These are phyloP conservation scores for Tursiops truncatus DNA, from an alignment of 2,113 vertebrate genomes.

Conservation along the genomic window DNA sequence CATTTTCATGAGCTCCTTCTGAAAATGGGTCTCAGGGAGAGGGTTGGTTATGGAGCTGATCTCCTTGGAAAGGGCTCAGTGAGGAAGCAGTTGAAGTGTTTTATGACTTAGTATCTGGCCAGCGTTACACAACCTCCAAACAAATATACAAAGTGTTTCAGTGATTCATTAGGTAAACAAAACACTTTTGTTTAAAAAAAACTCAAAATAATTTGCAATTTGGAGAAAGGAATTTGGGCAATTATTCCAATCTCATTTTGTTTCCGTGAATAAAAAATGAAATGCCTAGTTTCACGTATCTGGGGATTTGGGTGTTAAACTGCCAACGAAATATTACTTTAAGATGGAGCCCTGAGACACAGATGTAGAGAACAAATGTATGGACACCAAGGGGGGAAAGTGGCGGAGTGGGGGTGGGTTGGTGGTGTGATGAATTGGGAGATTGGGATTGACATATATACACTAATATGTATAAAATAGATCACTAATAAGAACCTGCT, in stretches of 20 bases:
- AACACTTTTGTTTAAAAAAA: neutral
- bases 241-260: neutral
- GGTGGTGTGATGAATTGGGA: too few species aligned
- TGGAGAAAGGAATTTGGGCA: neutral
- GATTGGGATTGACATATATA: too few species aligned
- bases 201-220: neutral
- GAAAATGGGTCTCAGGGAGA: rapidly evolving
- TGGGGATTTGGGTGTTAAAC: neutral
- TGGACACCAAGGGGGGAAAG: too few species aligned
- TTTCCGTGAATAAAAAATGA: neutral
- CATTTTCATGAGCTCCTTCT: neutral
- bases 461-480: too few species aligned
- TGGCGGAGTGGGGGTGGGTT: rapidly evolving
- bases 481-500: too few species aligned
- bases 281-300: neutral
- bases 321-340: neutral
- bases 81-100: rapidly evolving
- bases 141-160: rapidly evolving
- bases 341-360: neutral
- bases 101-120: neutral
- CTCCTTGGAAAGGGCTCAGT: neutral
- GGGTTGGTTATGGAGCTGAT: rapidly evolving
- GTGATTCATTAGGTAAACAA: neutral
- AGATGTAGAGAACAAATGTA: too few species aligned
- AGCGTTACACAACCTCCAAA: neutral